A percentile compares a stretch with the other conserved stretches of the same genome.
phyloP scores from a whole-genome alignment of 2,797 vertebrate genomes.

The Myripristis jacobus region DNA sequence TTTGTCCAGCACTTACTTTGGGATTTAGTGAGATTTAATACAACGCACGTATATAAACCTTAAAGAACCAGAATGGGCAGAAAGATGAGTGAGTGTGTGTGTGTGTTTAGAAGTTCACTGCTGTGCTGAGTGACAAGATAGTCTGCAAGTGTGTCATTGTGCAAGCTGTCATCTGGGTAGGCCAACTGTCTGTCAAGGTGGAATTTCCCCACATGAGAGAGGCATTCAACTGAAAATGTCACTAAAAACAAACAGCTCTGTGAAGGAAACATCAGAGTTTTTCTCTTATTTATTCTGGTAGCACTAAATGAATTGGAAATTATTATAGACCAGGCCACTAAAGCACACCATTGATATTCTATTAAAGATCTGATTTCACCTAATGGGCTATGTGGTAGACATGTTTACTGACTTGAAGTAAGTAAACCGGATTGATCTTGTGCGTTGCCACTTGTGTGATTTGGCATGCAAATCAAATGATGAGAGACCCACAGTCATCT shows the following conservation, averaged over 20 bases:
- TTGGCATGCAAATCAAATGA: conserved; percentile 79
- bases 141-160: conserved; percentile 79
- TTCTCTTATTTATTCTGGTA: conserved; percentile 63
- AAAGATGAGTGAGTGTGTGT: conserved; percentile 35
- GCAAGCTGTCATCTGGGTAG: conserved; percentile 77
- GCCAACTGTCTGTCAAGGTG: conserved; percentile 78
- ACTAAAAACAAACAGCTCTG: conserved; percentile 73
- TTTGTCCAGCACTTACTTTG: conserved; percentile 26
- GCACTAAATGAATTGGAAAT: conserved; percentile 64
- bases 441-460: conserved; percentile 67
- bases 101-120: conserved; percentile 58
- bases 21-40: conserved; percentile 4
- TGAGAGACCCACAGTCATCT: conserved; percentile 44
- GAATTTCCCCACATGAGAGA: conserved; percentile 76
- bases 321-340: conserved; percentile 52
- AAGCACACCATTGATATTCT: conserved; percentile 66
- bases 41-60: conserved; percentile 35
- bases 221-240: conserved; percentile 78
- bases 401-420: conserved; percentile 67
- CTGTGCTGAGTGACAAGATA: conserved; percentile 74
- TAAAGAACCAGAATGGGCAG: conserved; percentile 30
- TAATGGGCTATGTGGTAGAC: conserved; percentile 63
- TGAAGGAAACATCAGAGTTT: conserved; percentile 60
- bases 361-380: conserved; percentile 69
- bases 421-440: conserved; percentile 71